Percentiles rank a stretch among this genome's conserved stretches.
Conservation (phyloP, 2,113 vertebrate species). For the Rhinogobius similis region DNA sequence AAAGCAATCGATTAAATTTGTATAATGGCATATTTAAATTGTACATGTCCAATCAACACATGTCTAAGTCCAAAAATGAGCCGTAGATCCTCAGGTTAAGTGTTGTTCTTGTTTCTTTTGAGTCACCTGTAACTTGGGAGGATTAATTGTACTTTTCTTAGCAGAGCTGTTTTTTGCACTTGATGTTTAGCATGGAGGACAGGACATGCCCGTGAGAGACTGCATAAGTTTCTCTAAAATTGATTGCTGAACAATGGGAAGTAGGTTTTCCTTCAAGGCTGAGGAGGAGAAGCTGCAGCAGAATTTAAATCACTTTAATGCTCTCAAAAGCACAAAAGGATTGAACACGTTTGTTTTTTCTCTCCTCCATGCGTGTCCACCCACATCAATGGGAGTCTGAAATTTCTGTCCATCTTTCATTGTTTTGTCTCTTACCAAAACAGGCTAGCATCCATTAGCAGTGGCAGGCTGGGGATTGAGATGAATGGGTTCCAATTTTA, state of each 20-base stretch:
- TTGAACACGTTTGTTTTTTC: slow-evolving; percentile 39
- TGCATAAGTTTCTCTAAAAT: slow-evolving; percentile 6
- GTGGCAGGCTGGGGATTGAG: slow-evolving; percentile 60
- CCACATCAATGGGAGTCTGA: slow-evolving; percentile 21
- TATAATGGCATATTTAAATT: no score
- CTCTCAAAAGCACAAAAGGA: slow-evolving; percentile 24
- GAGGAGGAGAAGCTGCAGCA: slow-evolving; percentile 15
- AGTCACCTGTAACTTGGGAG: not conserved
- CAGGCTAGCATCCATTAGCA: slow-evolving; percentile 58
- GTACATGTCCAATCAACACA: no score
- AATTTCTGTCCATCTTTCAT: slow-evolving; percentile 46
- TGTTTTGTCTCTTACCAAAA: slow-evolving; percentile 56
- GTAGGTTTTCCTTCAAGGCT: slow-evolving; percentile 27
- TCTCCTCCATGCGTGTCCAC: slow-evolving; percentile 27
- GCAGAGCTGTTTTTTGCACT: not conserved
- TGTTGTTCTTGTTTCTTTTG: not conserved
- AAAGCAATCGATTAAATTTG: no score
- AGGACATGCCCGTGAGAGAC: not conserved
- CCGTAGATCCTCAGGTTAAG: not conserved
- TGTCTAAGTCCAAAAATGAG: no score
- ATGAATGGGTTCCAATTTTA: slow-evolving; percentile 70
- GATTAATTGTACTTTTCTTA: not conserved
- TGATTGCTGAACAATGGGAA: slow-evolving; percentile 18
- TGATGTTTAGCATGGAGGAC: slow-evolving; percentile 33
- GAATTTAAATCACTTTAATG: slow-evolving; percentile 38